These are phyloP conservation scores for Bos indicus DNA, from an alignment of 2,113 vertebrate species.

Conservation along the genomic window DNA sequence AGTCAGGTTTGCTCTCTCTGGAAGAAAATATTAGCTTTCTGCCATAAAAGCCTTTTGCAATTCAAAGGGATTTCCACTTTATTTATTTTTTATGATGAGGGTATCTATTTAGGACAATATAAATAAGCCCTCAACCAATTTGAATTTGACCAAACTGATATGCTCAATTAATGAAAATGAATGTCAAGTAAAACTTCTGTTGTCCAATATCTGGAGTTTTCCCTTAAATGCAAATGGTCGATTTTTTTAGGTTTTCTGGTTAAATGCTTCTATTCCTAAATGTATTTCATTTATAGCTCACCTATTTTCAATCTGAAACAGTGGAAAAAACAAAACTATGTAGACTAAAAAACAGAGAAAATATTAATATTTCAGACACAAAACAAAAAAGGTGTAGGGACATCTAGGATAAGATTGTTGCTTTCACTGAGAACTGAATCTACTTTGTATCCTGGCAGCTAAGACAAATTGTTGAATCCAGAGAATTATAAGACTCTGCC, in stretches of 20 bases:
- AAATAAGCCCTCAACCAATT: neutral
- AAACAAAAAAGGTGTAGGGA: neutral
- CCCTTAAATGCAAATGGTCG: neutral
- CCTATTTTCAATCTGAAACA: neutral
- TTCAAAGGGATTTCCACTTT: neutral
- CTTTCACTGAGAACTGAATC: neutral
- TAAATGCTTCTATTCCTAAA: neutral
- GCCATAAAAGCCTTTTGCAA: neutral
- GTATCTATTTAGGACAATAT: neutral
- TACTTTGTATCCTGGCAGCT: neutral
- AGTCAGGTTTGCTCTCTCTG: neutral
- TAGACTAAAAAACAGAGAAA: neutral
- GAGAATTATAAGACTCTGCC: neutral
- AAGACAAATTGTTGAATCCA: neutral
- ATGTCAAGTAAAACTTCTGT: neutral
- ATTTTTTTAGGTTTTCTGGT: neutral
- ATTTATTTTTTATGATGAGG: neutral
- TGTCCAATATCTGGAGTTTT: neutral
- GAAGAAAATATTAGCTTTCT: neutral
- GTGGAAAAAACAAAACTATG: neutral
- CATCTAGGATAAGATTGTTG: neutral
- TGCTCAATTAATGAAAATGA: neutral
- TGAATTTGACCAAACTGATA: neutral
- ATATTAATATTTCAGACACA: neutral
- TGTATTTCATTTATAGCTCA: neutral